Conservation (phyloP, 37 sponge, comb jelly and placozoan genomes). For the Mnemiopsis leidyi region DNA sequence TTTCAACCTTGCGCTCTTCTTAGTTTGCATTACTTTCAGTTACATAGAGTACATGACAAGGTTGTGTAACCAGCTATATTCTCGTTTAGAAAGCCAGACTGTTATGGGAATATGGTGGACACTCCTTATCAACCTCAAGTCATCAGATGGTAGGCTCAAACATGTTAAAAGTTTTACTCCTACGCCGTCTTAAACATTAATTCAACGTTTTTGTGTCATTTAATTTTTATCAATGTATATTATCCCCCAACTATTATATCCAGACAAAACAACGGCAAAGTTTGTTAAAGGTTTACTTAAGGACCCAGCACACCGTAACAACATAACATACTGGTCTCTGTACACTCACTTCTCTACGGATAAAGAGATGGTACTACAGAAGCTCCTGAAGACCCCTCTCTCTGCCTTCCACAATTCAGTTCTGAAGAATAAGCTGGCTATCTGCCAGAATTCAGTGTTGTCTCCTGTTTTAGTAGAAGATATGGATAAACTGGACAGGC, state of each 20-base stretch:
- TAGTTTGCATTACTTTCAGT: too few relatives aligned
- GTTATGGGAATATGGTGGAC: not conserved
- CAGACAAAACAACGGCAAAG: not conserved
- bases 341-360: not conserved
- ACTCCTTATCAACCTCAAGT: not conserved
- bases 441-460: not conserved
- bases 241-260: too few relatives aligned
- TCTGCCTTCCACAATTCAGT: not conserved
- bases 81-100: not conserved
- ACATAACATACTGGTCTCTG: conserved; percentile 42
- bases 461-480: not conserved
- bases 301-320: conserved; percentile 15
- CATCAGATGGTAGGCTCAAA: not conserved
- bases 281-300: conserved; percentile 3
- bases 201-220: not conserved
- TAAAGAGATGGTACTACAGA: not conserved
- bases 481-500: not conserved
- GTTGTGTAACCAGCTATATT: not conserved
- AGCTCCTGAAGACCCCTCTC: conserved; percentile 4
- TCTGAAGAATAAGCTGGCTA: not conserved
- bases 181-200: not conserved
- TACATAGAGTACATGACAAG: not conserved
- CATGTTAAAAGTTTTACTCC: not conserved
- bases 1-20: too few relatives aligned
- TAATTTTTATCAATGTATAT: not conserved